Base-by-base conservation (phyloP, 2,113 vertebrate genomes). In the Chrysemys picta region DNA sequence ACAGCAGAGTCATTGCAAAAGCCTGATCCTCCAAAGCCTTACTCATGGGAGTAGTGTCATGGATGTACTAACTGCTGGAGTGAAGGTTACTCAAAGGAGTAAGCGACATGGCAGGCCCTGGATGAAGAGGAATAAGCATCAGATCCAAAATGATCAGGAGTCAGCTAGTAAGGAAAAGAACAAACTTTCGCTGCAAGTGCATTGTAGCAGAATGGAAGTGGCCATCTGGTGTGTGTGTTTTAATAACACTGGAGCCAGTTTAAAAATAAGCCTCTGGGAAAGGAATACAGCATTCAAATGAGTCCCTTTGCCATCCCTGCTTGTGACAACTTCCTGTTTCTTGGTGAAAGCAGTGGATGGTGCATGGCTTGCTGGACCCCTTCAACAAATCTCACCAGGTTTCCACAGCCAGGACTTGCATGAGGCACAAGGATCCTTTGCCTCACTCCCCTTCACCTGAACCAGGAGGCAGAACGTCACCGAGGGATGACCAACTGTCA, bases 261-360 rank as follows among this genome's bases (percentile, higher is more conserved):
- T 56, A 56, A 56, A 56, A 53, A 53, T 56, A 56, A 56, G 54
- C 19, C 21, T 56, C 2, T 0, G 0, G 45, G 49, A 0, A 1
- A 82, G 91, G 0, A 1, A 9, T 21, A 56, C n/a, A 89, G 8
- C 1, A 24, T 53, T 22, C 27, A 52, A 0, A 1, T 0, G 19
- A 2, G 31, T 47, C 54, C 38, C 25, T 8, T 6, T 8, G 21
- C 53, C 22, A 0, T 1, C 2, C 76, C 31, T 35, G 8, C 9
- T 75, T 42, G 69, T 75, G n/a, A 62, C 24, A 12, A 29, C 27
- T 12, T 62, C 27, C 57, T 29, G 27, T 65, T 35, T 65, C 31
- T 31, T 65, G 25, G 31, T 65, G 27, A 65, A 62, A 65, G 29
- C 31, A 14, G 59, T 65, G 59, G 27, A 14, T 3, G 29, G 14